phyloP scores from a whole-genome alignment of 2,113 vertebrate genomes.

The Bufo bufo region DNA sequence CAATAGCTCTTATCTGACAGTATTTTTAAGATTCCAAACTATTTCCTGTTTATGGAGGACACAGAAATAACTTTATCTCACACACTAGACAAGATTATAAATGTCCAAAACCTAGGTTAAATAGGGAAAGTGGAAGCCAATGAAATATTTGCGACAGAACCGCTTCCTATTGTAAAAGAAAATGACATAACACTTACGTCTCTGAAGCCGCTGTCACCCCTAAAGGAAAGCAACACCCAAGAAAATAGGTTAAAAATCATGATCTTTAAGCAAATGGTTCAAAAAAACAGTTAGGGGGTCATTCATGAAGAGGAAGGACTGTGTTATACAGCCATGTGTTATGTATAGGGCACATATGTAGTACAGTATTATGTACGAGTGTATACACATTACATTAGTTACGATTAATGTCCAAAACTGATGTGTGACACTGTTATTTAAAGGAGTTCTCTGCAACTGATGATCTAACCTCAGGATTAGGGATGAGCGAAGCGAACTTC shows the following conservation, averaged over 20 bases:
- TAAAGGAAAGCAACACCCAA: constrained; percentile 41
- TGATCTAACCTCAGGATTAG: no score
- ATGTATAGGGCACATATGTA: background rate
- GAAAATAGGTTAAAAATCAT: constrained; percentile 17
- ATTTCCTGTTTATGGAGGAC: constrained; percentile 78
- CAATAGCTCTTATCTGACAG: constrained; percentile 77
- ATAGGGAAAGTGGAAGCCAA: constrained; percentile 54
- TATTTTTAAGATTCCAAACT: constrained; percentile 73
- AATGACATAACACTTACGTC: constrained; percentile 34
- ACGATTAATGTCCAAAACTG: no score
- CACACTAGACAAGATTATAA: constrained; percentile 60
- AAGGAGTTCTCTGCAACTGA: no score
- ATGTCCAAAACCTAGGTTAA: constrained; percentile 51
- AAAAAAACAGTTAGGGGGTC: background rate
- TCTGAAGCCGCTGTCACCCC: constrained; percentile 2
- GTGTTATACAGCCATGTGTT: background rate
- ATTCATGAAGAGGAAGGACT: background rate
- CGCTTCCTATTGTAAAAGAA: constrained; percentile 46
- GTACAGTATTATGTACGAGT: background rate
- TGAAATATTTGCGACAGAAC: constrained; percentile 55
- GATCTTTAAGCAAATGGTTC: background rate
- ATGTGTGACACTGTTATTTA: no score
- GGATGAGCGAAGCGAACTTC: no score
- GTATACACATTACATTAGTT: no score
- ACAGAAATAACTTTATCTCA: constrained; percentile 62